These are phyloP conservation scores for Stenurella melanura DNA, from an alignment of 2,888 invertebrate species.

Conservation along the genomic window DNA sequence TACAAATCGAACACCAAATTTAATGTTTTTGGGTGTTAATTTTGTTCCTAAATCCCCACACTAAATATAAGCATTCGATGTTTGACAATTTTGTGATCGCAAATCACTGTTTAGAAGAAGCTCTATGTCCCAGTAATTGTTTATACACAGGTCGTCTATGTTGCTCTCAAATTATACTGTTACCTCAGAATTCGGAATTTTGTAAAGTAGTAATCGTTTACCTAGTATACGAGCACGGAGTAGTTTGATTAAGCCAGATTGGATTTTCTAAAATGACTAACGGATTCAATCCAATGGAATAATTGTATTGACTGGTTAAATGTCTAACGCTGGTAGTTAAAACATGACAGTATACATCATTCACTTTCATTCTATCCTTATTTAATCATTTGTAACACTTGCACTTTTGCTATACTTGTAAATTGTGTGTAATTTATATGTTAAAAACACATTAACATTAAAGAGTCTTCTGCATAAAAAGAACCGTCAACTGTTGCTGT, in stretches of 20 bases:
- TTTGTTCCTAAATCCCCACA: conserved; percentile 8
- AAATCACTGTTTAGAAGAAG: conserved; percentile 14
- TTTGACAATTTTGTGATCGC: conserved; percentile 15
- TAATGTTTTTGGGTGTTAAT: conserved; percentile 17
- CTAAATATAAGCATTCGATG: conserved; percentile 18
- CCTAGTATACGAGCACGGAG: background rate
- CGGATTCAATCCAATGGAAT: no score
- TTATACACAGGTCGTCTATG: conserved; percentile 19
- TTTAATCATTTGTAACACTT: no score
- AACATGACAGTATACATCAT: no score
- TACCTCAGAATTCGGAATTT: background rate
- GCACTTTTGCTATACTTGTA: no score
- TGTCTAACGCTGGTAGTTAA: no score
- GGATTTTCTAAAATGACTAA: no score
- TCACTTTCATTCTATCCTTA: no score
- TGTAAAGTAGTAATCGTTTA: background rate
- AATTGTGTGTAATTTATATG: no score
- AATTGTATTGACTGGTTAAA: no score
- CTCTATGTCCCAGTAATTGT: background rate
- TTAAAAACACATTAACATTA: no score
- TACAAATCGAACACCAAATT: conserved; percentile 36
- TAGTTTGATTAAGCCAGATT: background rate
- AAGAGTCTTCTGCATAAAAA: no score
- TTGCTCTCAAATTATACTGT: background rate
- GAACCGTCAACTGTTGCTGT: no score